phyloP scores from a whole-genome alignment of 2,113 vertebrate species.

The Tylochromis polylepis region DNA sequence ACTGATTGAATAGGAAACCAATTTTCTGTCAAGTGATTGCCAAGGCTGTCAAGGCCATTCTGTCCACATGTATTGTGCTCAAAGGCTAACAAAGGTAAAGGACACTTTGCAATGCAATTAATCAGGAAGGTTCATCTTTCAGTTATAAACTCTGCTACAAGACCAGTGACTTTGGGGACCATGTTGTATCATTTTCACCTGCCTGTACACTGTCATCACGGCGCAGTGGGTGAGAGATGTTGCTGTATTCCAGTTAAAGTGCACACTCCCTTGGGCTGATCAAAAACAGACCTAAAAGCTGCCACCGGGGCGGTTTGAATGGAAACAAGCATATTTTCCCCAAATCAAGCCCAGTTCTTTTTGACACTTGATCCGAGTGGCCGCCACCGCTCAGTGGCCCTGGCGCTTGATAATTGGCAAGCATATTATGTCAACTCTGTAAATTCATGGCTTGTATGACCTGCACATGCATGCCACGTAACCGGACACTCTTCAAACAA shows the following conservation, averaged over 20 bases:
- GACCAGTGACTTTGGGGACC: neutral
- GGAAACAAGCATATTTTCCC: neutral
- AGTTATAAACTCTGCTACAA: neutral
- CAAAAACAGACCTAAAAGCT: conserved; percentile 14
- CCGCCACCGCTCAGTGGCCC: neutral
- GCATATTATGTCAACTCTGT: conserved; percentile 4
- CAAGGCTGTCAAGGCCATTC: neutral
- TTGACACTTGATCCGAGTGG: conserved; percentile 2
- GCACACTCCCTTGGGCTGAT: neutral
- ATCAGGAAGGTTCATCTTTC: neutral
- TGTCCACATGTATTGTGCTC: neutral
- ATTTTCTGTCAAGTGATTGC: neutral
- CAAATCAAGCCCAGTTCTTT: neutral
- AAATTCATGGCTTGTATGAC: conserved; percentile 10
- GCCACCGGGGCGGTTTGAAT: neutral
- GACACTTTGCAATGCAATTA: neutral
- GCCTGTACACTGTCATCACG: neutral
- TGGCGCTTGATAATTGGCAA: conserved; percentile 13
- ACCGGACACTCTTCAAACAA: conserved; percentile 50
- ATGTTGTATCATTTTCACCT: conserved; percentile 10
- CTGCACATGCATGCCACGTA: conserved; percentile 34
- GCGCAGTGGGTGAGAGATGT: neutral
- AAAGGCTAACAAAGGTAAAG: neutral
- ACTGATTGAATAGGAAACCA: neutral
- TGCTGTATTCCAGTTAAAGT: neutral